Evolutionary conservation across 2,888 invertebrate genomes (phyloP).

Genomic region (Opisthograptis luteolata): DNA sequence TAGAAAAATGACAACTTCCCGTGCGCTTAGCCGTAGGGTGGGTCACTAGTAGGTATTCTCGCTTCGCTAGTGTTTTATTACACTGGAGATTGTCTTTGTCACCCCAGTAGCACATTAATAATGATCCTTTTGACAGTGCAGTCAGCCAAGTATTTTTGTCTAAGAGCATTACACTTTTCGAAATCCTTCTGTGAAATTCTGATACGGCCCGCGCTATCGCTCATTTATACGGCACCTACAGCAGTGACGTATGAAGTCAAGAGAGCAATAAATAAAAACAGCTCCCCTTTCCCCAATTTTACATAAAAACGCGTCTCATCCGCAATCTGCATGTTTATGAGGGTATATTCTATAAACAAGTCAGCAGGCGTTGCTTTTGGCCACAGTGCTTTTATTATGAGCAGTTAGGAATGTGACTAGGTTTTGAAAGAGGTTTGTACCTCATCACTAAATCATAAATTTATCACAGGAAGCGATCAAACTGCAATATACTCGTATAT

Average conservation of each 20-base stretch:
- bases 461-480: too few species aligned
- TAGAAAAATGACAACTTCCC: too few species aligned
- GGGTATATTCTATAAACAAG: slow-evolving; percentile 83
- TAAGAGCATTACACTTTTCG: not conserved
- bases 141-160: too few species aligned
- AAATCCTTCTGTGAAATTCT: slow-evolving; percentile 42
- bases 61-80: too few species aligned
- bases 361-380: slow-evolving; percentile 52
- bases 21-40: too few species aligned
- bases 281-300: slow-evolving; percentile 78
- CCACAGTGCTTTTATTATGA: not conserved
- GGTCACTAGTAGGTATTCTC: too few species aligned
- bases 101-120: too few species aligned
- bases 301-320: slow-evolving; percentile 82
- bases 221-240: slow-evolving; percentile 60
- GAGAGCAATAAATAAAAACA: slow-evolving; percentile 82
- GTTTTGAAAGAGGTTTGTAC: not conserved
- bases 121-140: too few species aligned
- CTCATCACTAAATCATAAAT: not conserved
- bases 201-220: slow-evolving; percentile 62
- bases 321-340: slow-evolving; percentile 84
- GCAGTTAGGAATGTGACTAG: slow-evolving; percentile 31
- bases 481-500: too few species aligned
- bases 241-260: slow-evolving; percentile 71
- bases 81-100: too few species aligned